These are phyloP conservation scores for Diploptera punctata DNA, from an alignment of 2,888 invertebrate genomes.

Conservation along the genomic window DNA sequence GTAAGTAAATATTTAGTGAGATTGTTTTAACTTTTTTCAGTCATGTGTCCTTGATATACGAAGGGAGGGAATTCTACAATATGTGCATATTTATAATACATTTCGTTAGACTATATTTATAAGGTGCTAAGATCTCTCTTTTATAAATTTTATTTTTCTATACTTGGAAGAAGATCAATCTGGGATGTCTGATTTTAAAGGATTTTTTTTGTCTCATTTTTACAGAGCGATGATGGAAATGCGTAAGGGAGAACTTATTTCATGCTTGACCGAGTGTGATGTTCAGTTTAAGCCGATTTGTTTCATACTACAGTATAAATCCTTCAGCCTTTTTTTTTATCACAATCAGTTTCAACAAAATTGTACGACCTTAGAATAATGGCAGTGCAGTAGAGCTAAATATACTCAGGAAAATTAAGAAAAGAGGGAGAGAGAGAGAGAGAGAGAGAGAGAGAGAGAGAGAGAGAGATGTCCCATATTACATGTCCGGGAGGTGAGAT, in stretches of 20 bases:
- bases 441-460: background rate
- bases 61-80: too few species aligned
- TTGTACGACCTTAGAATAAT: background rate
- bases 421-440: background rate
- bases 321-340: background rate
- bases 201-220: too few species aligned
- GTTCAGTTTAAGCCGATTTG: constrained; percentile 36
- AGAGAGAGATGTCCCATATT: too few species aligned
- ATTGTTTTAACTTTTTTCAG: too few species aligned
- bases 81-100: too few species aligned
- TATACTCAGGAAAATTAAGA: background rate
- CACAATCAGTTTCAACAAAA: constrained; percentile 1
- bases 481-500: background rate
- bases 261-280: constrained; percentile 32
- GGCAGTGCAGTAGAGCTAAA: background rate
- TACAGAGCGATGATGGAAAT: background rate
- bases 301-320: constrained; percentile 21
- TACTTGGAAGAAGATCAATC: too few species aligned
- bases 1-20: too few species aligned
- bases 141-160: too few species aligned
- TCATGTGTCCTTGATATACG: too few species aligned
- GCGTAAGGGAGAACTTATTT: constrained; percentile 26
- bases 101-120: too few species aligned
- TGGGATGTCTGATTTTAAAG: too few species aligned
- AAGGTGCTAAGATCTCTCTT: too few species aligned